Evolutionary conservation across 2,797 vertebrate genomes (phyloP), one percentile per base, ranked within the genome.

Genomic region (Lerista edwardsae): DNA sequence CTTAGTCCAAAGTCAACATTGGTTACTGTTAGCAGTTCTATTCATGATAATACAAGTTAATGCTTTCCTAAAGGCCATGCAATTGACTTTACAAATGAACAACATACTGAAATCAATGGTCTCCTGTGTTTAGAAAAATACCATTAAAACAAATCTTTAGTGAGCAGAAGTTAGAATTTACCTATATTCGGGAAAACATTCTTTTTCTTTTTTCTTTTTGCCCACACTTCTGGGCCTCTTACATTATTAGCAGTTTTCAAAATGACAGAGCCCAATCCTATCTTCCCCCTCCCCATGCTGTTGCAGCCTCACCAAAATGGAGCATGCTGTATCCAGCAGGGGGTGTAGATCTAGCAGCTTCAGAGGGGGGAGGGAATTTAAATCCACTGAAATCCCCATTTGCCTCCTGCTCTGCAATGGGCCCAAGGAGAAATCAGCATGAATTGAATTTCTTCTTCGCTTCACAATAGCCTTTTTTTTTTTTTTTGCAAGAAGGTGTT

Each of bases 111-210:
- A 81, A 81, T 61, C 64, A 73, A 57, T 64, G 41, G 57, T 25
- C 34, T 72, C 57, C 25, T 76, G 17, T 27, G 23, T 82, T 78
- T 57, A 78, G 59, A 36, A 29, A 73, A 69, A 31, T 72, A 76
- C 21, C 29, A 69, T 44, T 85, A 57, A 80, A 80, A 69, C 14
- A 72, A 86, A 78, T 71, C 57, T 73, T 34, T 39, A 73, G 31
- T 65, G n/a, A 57, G 19, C 10, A 72, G 23, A 82, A 47, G 31
- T 44, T 73, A 82, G 72, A 62, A 47, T 62, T 39, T 69, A 27
- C 7, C 23, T 12, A 55, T 4, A 31, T 41, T 57, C 25, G 19
- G 19, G 23, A 65, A 41, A 55, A 51, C 6, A n/a, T 73, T n/a
- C n/a, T n/a, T n/a, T n/a, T n/a, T n/a, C n/a, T n/a, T n/a, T n/a